Evolutionary conservation across 2,888 invertebrate genomes (phyloP), one percentile per base, ranked within the genome.

Genomic region (Pristionchus japonicus): DNA sequence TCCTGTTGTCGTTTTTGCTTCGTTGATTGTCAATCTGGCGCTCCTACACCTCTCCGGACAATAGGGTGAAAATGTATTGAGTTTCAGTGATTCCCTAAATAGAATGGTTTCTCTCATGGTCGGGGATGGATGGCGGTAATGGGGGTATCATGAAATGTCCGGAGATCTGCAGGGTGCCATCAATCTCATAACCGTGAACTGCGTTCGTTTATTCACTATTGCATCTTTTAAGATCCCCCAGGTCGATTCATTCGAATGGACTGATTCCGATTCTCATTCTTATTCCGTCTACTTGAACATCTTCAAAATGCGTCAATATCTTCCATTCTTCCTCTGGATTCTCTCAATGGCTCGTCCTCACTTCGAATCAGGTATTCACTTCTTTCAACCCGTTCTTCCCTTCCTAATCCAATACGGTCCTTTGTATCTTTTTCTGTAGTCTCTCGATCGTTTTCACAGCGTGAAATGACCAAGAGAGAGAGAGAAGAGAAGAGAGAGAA

Each of bases 361-460:
- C 49, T 52, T 82, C 49, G 47, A n/a, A 31, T 37, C 82, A 47
- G 82, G 47, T 82, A 31, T 43, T 31, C 43, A 23, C 23, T 17
- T 47, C 23, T 20, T n/a, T n/a, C 67, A 67, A 34, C 67, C 43
- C 80, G 27, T 11, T 43, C 31, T 49, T 37, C 31, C 13, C 85
- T 31, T 82, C 82, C 82, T 49, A 82, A 52, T 49, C 82, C 82
- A 27, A 74, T 74, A 74, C 74, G 74, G 40, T 74, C 17, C 74
- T 74, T 74, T 74, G 74, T 74, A n/a, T 34, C 74, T 74, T 40
- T 74, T 74, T n/a, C 15, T 23, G 40, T 52, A 52, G 17, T 57
- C 49, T 57, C 57, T 83, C 49, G 83, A 83, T 83, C 83, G 31
- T 49, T 49, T 83, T 83, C 83, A 34, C 83, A 83, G 83, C 83